These are phyloP conservation scores for Drosophila auraria DNA, from an alignment of 1,140 invertebrate species.

Conservation along the genomic window DNA sequence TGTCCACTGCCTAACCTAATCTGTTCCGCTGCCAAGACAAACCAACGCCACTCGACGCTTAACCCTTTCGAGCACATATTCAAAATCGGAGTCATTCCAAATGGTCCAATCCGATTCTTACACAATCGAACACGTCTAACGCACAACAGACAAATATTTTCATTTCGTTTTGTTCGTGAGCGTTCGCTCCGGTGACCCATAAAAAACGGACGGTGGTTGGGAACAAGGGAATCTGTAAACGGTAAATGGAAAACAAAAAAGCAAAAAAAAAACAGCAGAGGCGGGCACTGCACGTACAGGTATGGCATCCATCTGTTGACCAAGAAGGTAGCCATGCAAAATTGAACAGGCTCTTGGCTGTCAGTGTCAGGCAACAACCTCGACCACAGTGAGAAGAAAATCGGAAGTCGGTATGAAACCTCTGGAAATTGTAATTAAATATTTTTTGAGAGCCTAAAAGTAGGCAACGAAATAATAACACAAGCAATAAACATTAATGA, in stretches of 20 bases:
- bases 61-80: slow-evolving; percentile 22
- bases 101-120: slow-evolving; percentile 36
- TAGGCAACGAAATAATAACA: background rate
- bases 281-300: slow-evolving; percentile 17
- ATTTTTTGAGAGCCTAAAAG: background rate
- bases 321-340: slow-evolving; percentile 53
- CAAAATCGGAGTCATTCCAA: slow-evolving; percentile 32
- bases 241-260: slow-evolving; percentile 15
- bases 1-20: background rate
- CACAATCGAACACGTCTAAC: slow-evolving; percentile 46
- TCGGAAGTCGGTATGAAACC: background rate
- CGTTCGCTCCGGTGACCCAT: slow-evolving; percentile 44
- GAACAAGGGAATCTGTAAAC: slow-evolving; percentile 3
- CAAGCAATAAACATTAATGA: too few relatives aligned
- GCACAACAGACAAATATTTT: slow-evolving; percentile 52
- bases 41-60: background rate
- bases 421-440: background rate
- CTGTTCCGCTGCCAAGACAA: slow-evolving; percentile 3
- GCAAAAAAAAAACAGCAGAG: background rate
- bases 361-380: slow-evolving; percentile 32
- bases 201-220: slow-evolving; percentile 22
- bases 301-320: slow-evolving; percentile 43
- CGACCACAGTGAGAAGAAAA: slow-evolving; percentile 14
- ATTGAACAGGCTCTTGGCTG: slow-evolving; percentile 42
- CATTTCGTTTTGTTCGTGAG: slow-evolving; percentile 39